Percentiles rank a stretch among this genome's conserved stretches.
These are phyloP conservation scores for Trematomus bernacchii DNA, from an alignment of 2,797 vertebrate species.

Conservation along the genomic window DNA sequence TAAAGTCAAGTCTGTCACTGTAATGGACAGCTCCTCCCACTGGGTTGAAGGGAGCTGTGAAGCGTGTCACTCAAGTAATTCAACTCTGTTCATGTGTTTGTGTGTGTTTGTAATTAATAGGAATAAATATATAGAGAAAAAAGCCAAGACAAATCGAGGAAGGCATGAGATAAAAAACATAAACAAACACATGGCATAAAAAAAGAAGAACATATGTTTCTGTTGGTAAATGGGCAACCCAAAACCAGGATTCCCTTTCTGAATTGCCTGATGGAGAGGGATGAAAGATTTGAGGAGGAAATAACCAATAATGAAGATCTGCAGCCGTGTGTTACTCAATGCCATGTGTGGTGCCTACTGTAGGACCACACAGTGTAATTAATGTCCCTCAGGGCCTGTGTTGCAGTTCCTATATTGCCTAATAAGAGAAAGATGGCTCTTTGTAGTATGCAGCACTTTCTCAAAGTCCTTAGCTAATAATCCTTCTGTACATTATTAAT, in stretches of 20 bases:
- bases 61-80: constrained; percentile 63
- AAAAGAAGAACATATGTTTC: constrained; percentile 27
- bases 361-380: constrained; percentile 57
- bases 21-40: constrained; percentile 75
- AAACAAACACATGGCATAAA: constrained; percentile 18
- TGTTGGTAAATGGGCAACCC: constrained; percentile 31
- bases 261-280: constrained; percentile 45
- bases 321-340: constrained; percentile 56
- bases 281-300: constrained; percentile 69
- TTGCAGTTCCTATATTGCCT: constrained; percentile 54
- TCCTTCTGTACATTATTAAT: constrained; percentile 61
- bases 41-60: constrained; percentile 60
- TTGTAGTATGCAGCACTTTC: constrained; percentile 42
- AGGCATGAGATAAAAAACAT: constrained; percentile 2
- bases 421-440: constrained; percentile 77
- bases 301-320: constrained; percentile 65
- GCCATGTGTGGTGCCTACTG: constrained; percentile 72
- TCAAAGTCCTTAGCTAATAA: constrained; percentile 56
- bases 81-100: neutral
- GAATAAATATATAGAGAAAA: constrained; percentile 30
- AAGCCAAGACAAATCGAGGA: constrained; percentile 17
- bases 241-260: constrained; percentile 59
- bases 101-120: constrained; percentile 13
- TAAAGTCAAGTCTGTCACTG: constrained; percentile 72
- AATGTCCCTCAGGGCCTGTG: constrained; percentile 51